Conservation (phyloP, 2,888 invertebrate species). For the Meiosimyza platycephala region DNA sequence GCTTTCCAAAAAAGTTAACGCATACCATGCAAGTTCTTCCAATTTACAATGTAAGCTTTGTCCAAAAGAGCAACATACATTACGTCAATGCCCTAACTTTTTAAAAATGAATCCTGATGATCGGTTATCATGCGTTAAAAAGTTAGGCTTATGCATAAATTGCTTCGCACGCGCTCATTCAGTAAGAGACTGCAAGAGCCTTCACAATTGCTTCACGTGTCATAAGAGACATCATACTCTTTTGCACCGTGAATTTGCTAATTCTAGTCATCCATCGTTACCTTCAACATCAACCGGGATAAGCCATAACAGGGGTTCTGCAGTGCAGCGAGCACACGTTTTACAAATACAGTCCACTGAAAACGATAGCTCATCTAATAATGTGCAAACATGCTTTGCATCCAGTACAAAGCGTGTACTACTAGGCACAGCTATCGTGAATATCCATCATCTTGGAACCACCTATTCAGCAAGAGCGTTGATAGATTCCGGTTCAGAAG, state of each 20-base stretch:
- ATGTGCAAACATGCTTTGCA: constrained; percentile 13
- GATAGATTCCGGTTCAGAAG: constrained; percentile 39
- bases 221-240: constrained; percentile 30
- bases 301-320: not conserved
- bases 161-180: constrained; percentile 19
- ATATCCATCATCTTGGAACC: constrained; percentile 4
- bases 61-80: constrained; percentile 32
- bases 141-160: constrained; percentile 10
- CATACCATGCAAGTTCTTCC: constrained; percentile 14
- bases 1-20: not conserved
- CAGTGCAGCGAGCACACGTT: not conserved
- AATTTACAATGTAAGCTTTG: constrained; percentile 28
- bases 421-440: too few species aligned
- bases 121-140: too few species aligned
- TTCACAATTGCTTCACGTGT: constrained; percentile 22
- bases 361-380: not conserved
- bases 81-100: constrained; percentile 36
- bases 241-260: not conserved
- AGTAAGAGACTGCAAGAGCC: constrained; percentile 13
- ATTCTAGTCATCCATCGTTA: not conserved
- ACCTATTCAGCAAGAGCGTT: constrained; percentile 33
- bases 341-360: constrained; percentile 21
- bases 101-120: constrained; percentile 20
- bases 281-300: not conserved
- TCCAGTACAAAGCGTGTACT: constrained; percentile 16